phyloP scores from a whole-genome alignment of 2,888 invertebrate genomes.

The Andrena hattorfiana region DNA sequence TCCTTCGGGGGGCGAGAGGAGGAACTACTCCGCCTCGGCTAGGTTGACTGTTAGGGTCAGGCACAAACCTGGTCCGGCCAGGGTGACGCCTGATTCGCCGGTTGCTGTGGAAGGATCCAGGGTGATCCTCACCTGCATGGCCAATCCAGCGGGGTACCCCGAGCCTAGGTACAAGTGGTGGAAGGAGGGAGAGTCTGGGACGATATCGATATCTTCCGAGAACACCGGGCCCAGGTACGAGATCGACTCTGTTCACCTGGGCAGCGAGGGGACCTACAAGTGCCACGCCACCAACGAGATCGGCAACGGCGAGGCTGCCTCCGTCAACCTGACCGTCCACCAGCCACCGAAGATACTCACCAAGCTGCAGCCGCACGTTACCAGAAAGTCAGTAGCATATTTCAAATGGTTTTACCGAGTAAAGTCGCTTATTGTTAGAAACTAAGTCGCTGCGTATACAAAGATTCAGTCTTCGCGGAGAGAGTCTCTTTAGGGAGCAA shows the following conservation, averaged over 20 bases:
- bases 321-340: conserved; percentile 93
- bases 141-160: conserved; percentile 97
- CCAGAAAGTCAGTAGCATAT: conserved; percentile 86
- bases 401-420: neutral
- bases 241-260: conserved; percentile 93
- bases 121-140: conserved; percentile 93
- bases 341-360: conserved; percentile 94
- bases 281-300: conserved; percentile 96
- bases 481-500: no score
- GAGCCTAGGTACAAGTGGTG: conserved; percentile 96
- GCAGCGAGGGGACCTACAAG: conserved; percentile 95
- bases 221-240: conserved; percentile 94
- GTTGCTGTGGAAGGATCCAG: conserved; percentile 94
- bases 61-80: conserved; percentile 94
- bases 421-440: no score
- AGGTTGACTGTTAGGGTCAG: conserved; percentile 93
- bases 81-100: conserved; percentile 93
- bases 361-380: conserved; percentile 93
- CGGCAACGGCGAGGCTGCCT: conserved; percentile 94
- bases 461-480: no score
- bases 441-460: no score
- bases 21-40: conserved; percentile 92
- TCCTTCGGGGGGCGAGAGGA: conserved; percentile 89
- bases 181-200: conserved; percentile 89
- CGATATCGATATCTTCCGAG: conserved; percentile 90